Base-by-base conservation (phyloP, 1,140 invertebrate species). In the Drosophila ficusphila region DNA sequence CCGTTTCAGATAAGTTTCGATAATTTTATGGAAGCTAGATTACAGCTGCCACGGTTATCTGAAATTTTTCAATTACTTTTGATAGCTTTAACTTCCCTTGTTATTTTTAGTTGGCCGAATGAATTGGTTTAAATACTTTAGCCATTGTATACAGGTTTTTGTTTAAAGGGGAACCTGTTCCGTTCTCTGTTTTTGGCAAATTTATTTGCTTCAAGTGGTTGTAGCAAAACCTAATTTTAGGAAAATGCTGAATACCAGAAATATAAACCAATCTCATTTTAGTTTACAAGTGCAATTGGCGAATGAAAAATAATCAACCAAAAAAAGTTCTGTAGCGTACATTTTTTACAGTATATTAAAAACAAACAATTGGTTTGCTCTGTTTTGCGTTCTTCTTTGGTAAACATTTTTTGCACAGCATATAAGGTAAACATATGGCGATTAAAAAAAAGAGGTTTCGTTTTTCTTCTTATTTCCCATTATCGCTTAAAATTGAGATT, bases 1-100 rank as follows among this genome's bases (percentile, higher is more conserved):
- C n/a, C 9, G 18, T 8, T 38, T 27, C n/a, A 61, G 62, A 65
- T 68, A 65, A 65, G 46, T 39, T 52, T 68, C 16, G 64, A 68
- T 51, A 12, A 34, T 27, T 64, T 64, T 42, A 51, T 51, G 29
- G 25, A 27, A 7, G 27, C 7, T 5, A 38, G 61, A 67, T 51
- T 64, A 67, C 3, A 21, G 21, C 34, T 36, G 34, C 18, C 38
- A 1, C n/a, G n/a, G 6, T 29, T 58, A 62, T 62, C 58, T 33
- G 0, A 56, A 51, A 51, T 27, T 9, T 33, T 16, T 23, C 48
- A 11, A 9, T 57, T 16, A 33, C 25, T 53, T 12, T 23, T 3
- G 46, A 52, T 11, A 18, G 47, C 4, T 5, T 52, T 34, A 25
- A 16, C 16, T 18, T 1, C 8, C 8, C 1, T 18, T 8, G 2